Percentiles rank a stretch among this genome's conserved stretches.
Evolutionary conservation across 2,113 vertebrate species (phyloP).

Genomic region (Grantiella picta): DNA sequence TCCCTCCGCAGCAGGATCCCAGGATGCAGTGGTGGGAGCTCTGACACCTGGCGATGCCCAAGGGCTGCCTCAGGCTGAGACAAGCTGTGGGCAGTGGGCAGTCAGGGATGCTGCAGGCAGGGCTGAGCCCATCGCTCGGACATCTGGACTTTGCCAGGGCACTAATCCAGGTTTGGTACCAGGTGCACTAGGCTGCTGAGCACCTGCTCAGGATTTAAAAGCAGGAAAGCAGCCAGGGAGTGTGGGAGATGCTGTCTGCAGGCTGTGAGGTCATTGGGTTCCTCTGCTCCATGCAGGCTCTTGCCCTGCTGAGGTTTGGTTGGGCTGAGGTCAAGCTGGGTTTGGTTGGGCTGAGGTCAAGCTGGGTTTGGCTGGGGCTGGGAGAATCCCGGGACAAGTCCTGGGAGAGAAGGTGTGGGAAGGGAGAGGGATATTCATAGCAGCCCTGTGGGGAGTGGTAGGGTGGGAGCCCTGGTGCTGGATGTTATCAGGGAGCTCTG

Average conservation of each 20-base stretch:
- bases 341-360: background rate
- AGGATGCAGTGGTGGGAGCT: accelerated
- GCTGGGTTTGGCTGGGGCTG: background rate
- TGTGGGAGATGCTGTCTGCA: background rate
- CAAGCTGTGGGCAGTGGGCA: accelerated
- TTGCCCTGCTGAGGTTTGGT: accelerated
- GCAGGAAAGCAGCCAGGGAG: background rate
- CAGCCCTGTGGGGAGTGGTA: accelerated
- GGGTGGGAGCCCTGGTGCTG: background rate
- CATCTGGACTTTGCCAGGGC: background rate
- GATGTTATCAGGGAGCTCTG: background rate
- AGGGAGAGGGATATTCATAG: background rate
- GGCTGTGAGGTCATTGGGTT: accelerated
- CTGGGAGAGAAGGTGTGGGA: background rate
- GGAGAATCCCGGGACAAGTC: background rate
- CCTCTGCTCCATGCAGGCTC: accelerated
- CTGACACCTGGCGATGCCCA: background rate
- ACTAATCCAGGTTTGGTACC: accelerated
- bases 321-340: background rate
- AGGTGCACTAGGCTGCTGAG: background rate
- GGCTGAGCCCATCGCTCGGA: background rate
- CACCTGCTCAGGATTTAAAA: background rate
- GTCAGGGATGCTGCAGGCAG: background rate
- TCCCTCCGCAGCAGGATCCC: background rate
- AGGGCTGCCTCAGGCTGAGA: background rate